These are phyloP conservation scores for Drosophila grimshawi DNA, from an alignment of 1,140 invertebrate genomes.

Conservation along the genomic window DNA sequence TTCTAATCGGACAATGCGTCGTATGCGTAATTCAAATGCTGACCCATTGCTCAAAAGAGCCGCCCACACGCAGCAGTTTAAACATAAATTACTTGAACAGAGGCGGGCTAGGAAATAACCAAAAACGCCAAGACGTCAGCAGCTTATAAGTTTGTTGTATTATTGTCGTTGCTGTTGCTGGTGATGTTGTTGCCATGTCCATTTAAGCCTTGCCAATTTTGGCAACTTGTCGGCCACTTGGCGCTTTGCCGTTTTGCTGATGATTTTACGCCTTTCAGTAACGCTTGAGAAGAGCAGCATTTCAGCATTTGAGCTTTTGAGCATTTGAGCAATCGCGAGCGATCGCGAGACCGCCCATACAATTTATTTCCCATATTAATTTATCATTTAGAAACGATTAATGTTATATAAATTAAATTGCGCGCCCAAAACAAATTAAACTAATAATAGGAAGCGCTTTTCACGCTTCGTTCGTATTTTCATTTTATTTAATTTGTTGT, in stretches of 20 bases:
- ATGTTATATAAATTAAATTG: conserved; percentile 83
- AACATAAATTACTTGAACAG: conserved; percentile 57
- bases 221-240: conserved; percentile 79
- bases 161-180: conserved; percentile 18
- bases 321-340: conserved; percentile 13
- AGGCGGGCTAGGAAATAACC: conserved; percentile 73
- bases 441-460: conserved; percentile 82
- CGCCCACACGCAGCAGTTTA: conserved; percentile 39
- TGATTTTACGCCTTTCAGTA: conserved; percentile 51
- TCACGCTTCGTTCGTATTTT: conserved; percentile 58
- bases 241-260: conserved; percentile 42
- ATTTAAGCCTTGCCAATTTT: conserved; percentile 81
- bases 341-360: conserved; percentile 66
- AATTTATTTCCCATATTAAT: conserved; percentile 81
- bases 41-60: conserved; percentile 46
- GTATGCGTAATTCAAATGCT: conserved; percentile 71
- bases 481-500: neutral
- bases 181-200: conserved; percentile 60
- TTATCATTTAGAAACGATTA: conserved; percentile 83
- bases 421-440: conserved; percentile 80
- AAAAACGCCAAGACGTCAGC: conserved; percentile 48
- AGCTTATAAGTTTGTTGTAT: conserved; percentile 11
- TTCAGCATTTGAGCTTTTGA: conserved; percentile 15
- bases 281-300: conserved; percentile 49
- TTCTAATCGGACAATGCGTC: conserved; percentile 47